Evolutionary conservation across 2,888 invertebrate genomes (phyloP).

Genomic region (Troglohyphantes excavatus): DNA sequence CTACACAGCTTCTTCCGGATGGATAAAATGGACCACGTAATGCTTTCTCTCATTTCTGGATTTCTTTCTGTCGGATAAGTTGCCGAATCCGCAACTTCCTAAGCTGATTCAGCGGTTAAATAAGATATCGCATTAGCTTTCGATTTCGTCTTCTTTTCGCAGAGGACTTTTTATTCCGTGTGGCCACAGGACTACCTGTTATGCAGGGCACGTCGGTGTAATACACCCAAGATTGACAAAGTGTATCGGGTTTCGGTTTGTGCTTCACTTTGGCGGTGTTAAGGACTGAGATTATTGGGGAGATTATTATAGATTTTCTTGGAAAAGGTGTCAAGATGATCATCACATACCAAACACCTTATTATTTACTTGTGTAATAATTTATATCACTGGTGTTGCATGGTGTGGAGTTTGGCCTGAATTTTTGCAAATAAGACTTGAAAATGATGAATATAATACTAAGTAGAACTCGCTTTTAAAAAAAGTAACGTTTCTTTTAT

Average conservation of each 20-base stretch:
- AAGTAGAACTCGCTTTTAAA: too few relatives aligned
- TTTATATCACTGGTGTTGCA: too few relatives aligned
- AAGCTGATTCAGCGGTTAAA: constrained; percentile 74
- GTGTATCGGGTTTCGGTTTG: constrained; percentile 19
- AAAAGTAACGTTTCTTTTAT: too few relatives aligned
- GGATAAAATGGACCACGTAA: constrained; percentile 46
- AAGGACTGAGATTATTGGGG: too few relatives aligned
- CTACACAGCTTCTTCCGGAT: constrained; percentile 43
- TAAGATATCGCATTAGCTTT: constrained; percentile 69
- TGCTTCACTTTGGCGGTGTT: neutral
- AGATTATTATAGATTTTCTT: too few relatives aligned
- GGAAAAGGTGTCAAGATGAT: too few relatives aligned
- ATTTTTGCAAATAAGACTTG: too few relatives aligned
- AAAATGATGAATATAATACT: too few relatives aligned
- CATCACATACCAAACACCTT: too few relatives aligned
- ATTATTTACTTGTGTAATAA: too few relatives aligned
- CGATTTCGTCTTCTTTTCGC: constrained; percentile 38
- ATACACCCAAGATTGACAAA: neutral
- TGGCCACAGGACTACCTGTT: neutral
- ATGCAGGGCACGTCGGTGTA: constrained; percentile 41
- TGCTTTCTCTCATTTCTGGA: constrained; percentile 25
- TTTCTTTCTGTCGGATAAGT: constrained; percentile 34
- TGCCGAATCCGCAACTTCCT: constrained; percentile 72
- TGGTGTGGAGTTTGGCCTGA: too few relatives aligned
- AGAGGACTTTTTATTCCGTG: constrained; percentile 16